These are phyloP conservation scores for Lanius collurio DNA, from an alignment of 2,113 vertebrate species.

Conservation along the genomic window DNA sequence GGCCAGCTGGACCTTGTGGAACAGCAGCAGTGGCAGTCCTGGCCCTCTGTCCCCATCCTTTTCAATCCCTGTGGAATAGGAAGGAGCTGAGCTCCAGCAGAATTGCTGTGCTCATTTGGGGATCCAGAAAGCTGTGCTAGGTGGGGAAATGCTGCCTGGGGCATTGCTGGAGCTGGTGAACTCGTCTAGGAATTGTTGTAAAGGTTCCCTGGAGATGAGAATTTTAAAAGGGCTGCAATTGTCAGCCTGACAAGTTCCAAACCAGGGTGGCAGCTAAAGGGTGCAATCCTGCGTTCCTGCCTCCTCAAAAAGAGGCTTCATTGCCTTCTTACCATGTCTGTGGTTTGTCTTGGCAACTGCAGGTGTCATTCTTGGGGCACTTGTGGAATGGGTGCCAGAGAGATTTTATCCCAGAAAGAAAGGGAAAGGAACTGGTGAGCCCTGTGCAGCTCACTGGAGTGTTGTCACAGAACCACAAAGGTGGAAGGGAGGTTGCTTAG, in stretches of 20 bases:
- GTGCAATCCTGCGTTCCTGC: background rate
- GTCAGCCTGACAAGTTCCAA: background rate
- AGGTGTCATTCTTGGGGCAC: background rate
- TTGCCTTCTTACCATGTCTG: fast-evolving
- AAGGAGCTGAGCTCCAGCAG: background rate
- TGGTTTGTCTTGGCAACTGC: background rate
- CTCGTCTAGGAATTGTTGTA: background rate
- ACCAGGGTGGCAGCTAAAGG: background rate
- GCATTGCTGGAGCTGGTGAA: background rate
- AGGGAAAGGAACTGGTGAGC: fast-evolving
- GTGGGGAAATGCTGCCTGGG: background rate
- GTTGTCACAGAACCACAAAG: background rate
- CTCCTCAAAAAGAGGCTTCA: fast-evolving
- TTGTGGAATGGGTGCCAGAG: background rate
- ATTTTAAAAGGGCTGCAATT: background rate
- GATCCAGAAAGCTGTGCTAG: background rate
- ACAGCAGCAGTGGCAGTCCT: background rate
- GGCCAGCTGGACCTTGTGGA: slow-evolving; percentile 39
- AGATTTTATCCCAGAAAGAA: background rate
- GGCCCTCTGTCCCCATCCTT: background rate
- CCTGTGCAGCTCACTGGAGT: background rate
- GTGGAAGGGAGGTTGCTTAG: background rate
- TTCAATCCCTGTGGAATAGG: background rate
- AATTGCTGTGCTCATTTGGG: background rate
- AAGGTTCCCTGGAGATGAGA: background rate